Percentiles rank a stretch among this genome's conserved stretches.
Conservation (phyloP, 2,113 vertebrate species). For the Leucosticte australis region DNA sequence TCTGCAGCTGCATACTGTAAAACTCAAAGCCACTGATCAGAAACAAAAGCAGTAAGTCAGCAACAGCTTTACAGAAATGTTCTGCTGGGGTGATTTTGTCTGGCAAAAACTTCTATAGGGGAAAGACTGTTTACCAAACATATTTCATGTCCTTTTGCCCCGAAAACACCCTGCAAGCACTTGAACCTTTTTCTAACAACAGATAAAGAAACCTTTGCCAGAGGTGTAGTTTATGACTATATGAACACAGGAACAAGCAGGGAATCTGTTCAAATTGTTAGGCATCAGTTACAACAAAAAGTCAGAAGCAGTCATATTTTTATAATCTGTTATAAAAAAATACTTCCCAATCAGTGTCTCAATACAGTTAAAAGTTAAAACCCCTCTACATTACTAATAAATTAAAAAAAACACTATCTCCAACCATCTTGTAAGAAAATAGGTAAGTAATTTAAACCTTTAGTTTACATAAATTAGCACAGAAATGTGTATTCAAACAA, state of each 20-base stretch:
- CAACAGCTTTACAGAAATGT: neutral
- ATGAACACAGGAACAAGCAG: neutral
- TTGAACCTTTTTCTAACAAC: neutral
- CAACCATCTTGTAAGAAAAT: constrained; percentile 39
- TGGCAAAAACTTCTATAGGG: neutral
- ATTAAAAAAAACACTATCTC: neutral
- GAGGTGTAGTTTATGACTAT: neutral
- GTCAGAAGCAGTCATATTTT: neutral
- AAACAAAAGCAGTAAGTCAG: constrained; percentile 35
- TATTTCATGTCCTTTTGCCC: neutral
- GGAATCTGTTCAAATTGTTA: neutral
- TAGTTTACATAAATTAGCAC: constrained; percentile 56
- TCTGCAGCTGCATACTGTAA: constrained; percentile 27
- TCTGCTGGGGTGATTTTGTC: neutral
- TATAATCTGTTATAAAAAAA: constrained; percentile 45
- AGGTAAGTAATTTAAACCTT: constrained; percentile 62
- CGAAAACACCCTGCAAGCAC: neutral
- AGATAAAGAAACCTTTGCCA: neutral
- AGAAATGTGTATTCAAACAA: constrained; percentile 35
- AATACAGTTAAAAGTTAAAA: constrained; percentile 46
- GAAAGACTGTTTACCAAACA: neutral
- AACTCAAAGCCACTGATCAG: constrained; percentile 12
- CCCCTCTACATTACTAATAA: constrained; percentile 23
- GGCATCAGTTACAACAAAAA: constrained; percentile 1
- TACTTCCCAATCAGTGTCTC: constrained; percentile 13